These are phyloP conservation scores for Agapornis canus DNA, from an alignment of 2,797 vertebrate genomes.

Conservation along the genomic window DNA sequence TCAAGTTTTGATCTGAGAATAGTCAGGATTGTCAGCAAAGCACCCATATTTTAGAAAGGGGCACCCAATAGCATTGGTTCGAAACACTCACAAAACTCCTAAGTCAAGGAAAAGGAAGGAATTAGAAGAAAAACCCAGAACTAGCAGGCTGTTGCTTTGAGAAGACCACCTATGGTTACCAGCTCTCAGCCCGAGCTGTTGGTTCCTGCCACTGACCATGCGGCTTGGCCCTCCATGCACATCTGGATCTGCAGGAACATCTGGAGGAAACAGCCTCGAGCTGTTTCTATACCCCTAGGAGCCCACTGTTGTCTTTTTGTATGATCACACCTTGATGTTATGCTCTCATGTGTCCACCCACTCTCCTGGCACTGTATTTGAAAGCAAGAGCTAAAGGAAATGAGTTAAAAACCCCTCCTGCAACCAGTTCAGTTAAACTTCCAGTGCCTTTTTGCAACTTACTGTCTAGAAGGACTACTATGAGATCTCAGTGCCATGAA, in stretches of 20 bases:
- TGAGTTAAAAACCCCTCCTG: not conserved
- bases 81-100: not conserved
- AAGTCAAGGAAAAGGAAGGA: not conserved
- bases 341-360: not conserved
- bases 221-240: not conserved
- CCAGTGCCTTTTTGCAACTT: not conserved
- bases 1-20: not conserved
- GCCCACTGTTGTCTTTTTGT: accelerated
- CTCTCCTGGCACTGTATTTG: not conserved
- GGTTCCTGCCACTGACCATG: not conserved
- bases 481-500: not conserved
- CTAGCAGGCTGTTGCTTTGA: accelerated
- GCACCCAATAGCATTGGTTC: accelerated
- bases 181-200: not conserved
- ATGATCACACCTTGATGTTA: not conserved
- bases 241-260: conserved; percentile 23
- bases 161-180: not conserved
- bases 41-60: not conserved
- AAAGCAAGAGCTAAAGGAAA: not conserved
- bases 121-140: accelerated
- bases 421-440: not conserved
- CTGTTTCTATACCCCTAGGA: not conserved
- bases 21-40: not conserved
- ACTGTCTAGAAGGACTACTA: not conserved
- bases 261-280: not conserved